Base-by-base conservation (phyloP, 2,113 vertebrate genomes). In the Cromileptes altivelis region DNA sequence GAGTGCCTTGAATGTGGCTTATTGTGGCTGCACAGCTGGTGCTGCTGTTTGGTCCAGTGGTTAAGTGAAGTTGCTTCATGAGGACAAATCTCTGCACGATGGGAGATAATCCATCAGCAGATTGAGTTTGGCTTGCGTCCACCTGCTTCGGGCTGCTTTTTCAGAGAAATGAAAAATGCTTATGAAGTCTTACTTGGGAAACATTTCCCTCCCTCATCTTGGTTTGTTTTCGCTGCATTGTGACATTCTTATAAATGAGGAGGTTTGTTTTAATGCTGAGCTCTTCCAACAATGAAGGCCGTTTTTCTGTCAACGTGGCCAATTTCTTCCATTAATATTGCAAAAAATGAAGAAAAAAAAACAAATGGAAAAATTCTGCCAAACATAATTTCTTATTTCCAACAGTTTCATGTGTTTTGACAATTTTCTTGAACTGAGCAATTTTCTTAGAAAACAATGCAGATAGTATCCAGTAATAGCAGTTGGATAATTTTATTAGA, bases 41-140 rank as follows among this genome's bases (percentile, higher is more conserved):
- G 11, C 50, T 27, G 72, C 67, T 63, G 65, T 73, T 84, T 17
- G 68, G 47, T 73, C 64, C 84, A 74, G 52, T 60, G 52, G 49
- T 72, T 78, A 56, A 86, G 68, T 40, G 64, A 68, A 58, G 77
- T 69, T 87, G 21, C 68, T 84, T 82, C 86, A 86, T 68, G 68
- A 77, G 77, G 70, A 64, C 56, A 77, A 69, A 68, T 72, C 70
- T 67, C 52, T 72, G 50, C 77, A 37, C 53, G 70, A 27, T 67
- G 61, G 75, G 72, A 83, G 55, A 61, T 74, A 30, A 18, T 83
- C 76, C 70, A 85, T 47, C 57, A 57, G 12, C 50, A 23, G 49
- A 67, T 63, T 69, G 58, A 77, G 30, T 3, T 76, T 79, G 80
- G 80, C 62, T 70, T 21, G 2, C 1, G 5, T 84, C 65, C 74